Base-by-base conservation (phyloP, 2,113 vertebrate genomes). In the Sialia sialis region DNA sequence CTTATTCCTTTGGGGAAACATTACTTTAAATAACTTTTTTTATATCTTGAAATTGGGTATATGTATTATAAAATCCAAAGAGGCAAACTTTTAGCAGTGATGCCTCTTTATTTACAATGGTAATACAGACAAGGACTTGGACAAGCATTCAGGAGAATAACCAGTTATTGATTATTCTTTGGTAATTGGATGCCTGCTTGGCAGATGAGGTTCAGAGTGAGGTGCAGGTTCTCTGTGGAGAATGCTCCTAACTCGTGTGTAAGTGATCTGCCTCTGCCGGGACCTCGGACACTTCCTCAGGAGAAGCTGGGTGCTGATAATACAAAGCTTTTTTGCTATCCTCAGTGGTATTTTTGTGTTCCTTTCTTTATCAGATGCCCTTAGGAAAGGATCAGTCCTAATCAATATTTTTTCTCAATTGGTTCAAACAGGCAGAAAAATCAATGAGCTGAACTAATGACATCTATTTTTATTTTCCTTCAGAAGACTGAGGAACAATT, bases 391-490 rank as follows among this genome's bases (percentile, higher is more conserved):
- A 98, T 97, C 95, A 97, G 92, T 97, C 80, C 92, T 97, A 91
- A 97, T 98, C 98, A 98, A 98, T 98, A 98, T 89, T 96, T 94
- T 93, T 94, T 95, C 97, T 97, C 96, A 95, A 95, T 97, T 97
- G 95, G 93, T 94, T 98, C 78, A 97, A 93, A 80, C 88, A 94
- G 93, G 81, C 96, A 96, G 94, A 96, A 97, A 97, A 97, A 98
- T 98, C 98, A 97, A 97, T 98, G 97, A 91, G 89, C 91, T 86
- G 92, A 96, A 81, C 90, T 97, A 97, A 96, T 96, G 81, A 91
- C 95, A 96, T 69, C 54, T 97, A 95, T 97, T 97, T 98, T 95
- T 97, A 93, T 97, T 97, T 94, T 97, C 43, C 78, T 94, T 96
- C 64, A 52, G 79, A 90, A 94, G 76, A 84, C 63, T 70, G 52